Base-by-base conservation (phyloP, 2,888 invertebrate genomes). In the Sicus ferrugineus region DNA sequence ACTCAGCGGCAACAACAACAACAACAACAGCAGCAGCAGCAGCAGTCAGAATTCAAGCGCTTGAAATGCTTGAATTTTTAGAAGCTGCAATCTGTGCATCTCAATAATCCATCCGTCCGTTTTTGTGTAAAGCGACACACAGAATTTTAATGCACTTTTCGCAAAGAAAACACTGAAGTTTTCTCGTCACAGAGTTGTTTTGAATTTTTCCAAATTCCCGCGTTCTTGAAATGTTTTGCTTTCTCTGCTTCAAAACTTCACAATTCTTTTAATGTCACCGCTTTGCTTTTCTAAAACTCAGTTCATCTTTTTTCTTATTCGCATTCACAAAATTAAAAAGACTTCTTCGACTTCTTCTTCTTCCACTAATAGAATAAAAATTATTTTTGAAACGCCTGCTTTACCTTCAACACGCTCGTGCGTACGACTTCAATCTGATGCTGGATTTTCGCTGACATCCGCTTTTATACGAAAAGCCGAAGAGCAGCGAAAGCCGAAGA, bases 321-420 rank as follows among this genome's bases (percentile, higher is more conserved):
- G 14, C 23, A 21, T 31, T 61, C 11, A 21, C 34, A 38, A 61
- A 42, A 61, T 61, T 4, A 56, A 14, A 11, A 61, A 42, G n/a
- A 61, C 16, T 61, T 34, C 14, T 30, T 28, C 2, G 9, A 9
- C 11, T 46, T 28, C 7, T 46, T 28, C 23, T 19, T 46, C 21
- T 26, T 62, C 26, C 3, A 62, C 46, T 19, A 1, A 31, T 5
- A 42, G 21, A 30, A 19, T 14, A 16, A 7, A 3, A 28, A 26
- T 62, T 42, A 14, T 63, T 63, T 46, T 46, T n/a, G 30, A 38
- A 16, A 19, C 38, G 23, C n/a, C n/a, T 23, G 6, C n/a, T 46
- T 59, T 67, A 67, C 67, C 59, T 67, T 48, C 67, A 30, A 61
- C 68, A 68, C 68, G 62, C 62, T 68, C 62, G 61, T 42, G 54